Percentiles rank a stretch among this genome's conserved stretches.
phyloP scores from a whole-genome alignment of 1,140 invertebrate genomes.

The Ooceraea biroi region DNA sequence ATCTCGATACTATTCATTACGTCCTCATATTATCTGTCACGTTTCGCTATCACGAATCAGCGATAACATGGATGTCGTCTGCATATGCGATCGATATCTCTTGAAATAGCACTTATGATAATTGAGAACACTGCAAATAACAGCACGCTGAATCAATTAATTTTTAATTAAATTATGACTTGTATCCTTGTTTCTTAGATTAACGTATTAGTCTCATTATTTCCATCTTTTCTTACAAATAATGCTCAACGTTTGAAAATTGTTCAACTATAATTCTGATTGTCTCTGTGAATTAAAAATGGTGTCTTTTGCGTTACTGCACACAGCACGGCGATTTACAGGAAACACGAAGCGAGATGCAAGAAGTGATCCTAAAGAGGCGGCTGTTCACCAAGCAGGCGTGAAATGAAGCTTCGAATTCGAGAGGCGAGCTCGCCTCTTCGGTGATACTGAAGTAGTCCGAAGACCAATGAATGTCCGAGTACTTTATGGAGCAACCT shows the following conservation, averaged over 20 bases:
- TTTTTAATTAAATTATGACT: not conserved
- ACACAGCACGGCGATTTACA: constrained; percentile 60
- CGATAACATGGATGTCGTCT: constrained; percentile 10
- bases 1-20: constrained; percentile 35
- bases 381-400: constrained; percentile 74
- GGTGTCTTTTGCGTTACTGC: not conserved
- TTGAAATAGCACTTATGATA: constrained; percentile 4
- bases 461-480: constrained; percentile 67
- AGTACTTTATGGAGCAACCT: constrained; percentile 70
- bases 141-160: not conserved
- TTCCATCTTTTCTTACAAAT: no score
- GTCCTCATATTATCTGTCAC: constrained; percentile 5
- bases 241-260: not conserved
- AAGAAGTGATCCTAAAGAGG: constrained; percentile 58
- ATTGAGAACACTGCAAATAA: not conserved
- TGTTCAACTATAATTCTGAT: not conserved
- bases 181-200: no score
- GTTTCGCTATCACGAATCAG: constrained; percentile 31
- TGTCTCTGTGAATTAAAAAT: not conserved
- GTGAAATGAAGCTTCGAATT: constrained; percentile 79
- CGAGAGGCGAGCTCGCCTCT: constrained; percentile 51
- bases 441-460: constrained; percentile 36
- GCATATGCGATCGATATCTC: not conserved
- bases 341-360: constrained; percentile 36
- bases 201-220: no score